Conservation (phyloP, 2,113 vertebrate species). For the Centrocercus urophasianus region DNA sequence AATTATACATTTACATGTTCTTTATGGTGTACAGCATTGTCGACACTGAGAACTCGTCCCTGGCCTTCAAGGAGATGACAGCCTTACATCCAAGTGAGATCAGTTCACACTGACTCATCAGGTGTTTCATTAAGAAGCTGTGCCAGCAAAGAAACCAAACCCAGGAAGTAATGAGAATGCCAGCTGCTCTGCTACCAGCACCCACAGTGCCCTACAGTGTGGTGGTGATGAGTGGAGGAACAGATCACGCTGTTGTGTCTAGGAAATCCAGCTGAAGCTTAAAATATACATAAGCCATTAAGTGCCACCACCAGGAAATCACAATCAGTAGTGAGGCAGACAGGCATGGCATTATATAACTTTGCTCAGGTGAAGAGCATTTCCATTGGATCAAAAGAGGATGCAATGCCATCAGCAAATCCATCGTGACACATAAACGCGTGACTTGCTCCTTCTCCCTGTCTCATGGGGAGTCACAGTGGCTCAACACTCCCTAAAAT, state of each 20-base stretch:
- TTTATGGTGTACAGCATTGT: background rate
- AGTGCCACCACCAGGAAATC: background rate
- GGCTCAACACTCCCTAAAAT: background rate
- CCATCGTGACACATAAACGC: background rate
- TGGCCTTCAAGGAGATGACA: background rate
- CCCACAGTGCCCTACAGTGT: background rate
- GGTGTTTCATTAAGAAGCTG: conserved; percentile 59
- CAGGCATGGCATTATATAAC: background rate
- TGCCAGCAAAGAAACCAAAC: background rate
- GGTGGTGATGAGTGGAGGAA: background rate
- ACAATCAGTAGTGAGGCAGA: background rate
- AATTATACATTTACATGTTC: background rate
- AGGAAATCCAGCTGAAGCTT: background rate
- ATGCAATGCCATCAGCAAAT: background rate
- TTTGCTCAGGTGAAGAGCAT: background rate
- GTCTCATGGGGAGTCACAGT: background rate
- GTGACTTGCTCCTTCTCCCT: background rate
- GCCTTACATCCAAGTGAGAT: background rate
- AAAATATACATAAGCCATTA: background rate
- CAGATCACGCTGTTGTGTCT: fast-evolving
- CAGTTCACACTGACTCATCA: conserved; percentile 23
- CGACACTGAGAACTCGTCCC: background rate
- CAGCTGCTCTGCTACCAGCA: background rate
- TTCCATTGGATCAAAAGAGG: background rate
- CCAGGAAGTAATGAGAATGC: background rate